phyloP scores from a whole-genome alignment of 2,888 invertebrate genomes.

The Sphaerophoria rueppellii region DNA sequence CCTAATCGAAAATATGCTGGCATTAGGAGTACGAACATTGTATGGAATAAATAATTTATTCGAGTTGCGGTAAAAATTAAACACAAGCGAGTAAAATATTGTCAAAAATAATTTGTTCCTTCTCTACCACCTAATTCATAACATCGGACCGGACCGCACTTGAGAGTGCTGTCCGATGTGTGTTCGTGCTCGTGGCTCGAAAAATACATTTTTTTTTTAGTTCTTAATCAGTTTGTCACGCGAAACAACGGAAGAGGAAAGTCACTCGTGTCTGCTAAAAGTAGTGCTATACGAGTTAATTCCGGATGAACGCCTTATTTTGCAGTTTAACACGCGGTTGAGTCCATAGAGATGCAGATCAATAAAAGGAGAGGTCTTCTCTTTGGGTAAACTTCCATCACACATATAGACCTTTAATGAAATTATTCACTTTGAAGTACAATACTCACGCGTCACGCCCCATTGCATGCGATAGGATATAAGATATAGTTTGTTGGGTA shows the following conservation, averaged over 20 bases:
- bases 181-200: constrained; percentile 48
- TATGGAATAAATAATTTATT: too few species aligned
- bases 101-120: too few species aligned
- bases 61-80: too few species aligned
- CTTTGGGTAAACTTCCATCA: background rate
- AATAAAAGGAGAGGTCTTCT: background rate
- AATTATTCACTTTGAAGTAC: constrained; percentile 58
- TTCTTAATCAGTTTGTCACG: constrained; percentile 66
- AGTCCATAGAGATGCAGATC: background rate
- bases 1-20: too few species aligned
- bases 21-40: too few species aligned
- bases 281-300: constrained; percentile 69
- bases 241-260: constrained; percentile 64
- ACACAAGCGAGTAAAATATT: too few species aligned
- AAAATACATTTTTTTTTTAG: constrained; percentile 40
- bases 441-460: constrained; percentile 61
- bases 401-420: background rate
- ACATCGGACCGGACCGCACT: too few species aligned
- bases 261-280: constrained; percentile 71
- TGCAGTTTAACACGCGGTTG: constrained; percentile 46
- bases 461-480: constrained; percentile 63
- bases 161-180: too few species aligned
- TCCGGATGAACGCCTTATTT: constrained; percentile 68
- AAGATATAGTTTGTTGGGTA: constrained; percentile 51
- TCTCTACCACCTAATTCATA: too few species aligned